Evolutionary conservation across 2,113 vertebrate genomes (phyloP), one percentile per base, ranked within the genome.

Genomic region (Oxyura jamaicensis): DNA sequence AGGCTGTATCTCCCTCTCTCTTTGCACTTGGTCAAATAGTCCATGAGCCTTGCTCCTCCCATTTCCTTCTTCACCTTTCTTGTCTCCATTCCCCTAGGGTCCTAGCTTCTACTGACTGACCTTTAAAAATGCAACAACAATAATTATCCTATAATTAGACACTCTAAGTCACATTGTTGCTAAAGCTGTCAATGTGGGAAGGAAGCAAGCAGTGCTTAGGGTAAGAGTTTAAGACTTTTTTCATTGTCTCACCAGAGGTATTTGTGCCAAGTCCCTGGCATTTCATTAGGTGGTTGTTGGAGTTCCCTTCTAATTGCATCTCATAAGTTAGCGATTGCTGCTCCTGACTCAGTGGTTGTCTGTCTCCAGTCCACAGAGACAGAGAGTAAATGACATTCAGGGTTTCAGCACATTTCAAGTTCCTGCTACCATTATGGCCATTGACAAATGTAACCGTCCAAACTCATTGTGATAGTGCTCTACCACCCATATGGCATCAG

Each of bases 91-190:
- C 94, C 95, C 95, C 91, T 83, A 97, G 79, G 95, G 91, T 96
- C 94, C 79, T 83, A 48, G 76, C 95, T 96, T 96, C 95, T 56
- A 86, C 86, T 74, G 83, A 68, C 94, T 95, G 96, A 95, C 96
- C 95, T 96, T 95, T 77, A 87, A 62, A 93, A 89, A 95, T 26
- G 82, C 88, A 95, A 96, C 92, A 97, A 96, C 92, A 97, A 68
- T 91, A 94, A 97, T 97, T 96, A 97, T 95, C 68, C 92, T 94
- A 88, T 97, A 96, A 97, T 96, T 96, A 96, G 93, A 84, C 56
- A 91, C 75, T 96, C 52, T 18, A 96, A 95, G 94, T 96, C 94
- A 95, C 44, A 2, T 86, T 91, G 95, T 83, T 93, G 83, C 86
- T 96, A 91, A 96, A 94, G 95, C 71, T 88, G 94, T 81, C 83